phyloP scores from a whole-genome alignment of 2,888 invertebrate species.

The Drosophila sordidapex region DNA sequence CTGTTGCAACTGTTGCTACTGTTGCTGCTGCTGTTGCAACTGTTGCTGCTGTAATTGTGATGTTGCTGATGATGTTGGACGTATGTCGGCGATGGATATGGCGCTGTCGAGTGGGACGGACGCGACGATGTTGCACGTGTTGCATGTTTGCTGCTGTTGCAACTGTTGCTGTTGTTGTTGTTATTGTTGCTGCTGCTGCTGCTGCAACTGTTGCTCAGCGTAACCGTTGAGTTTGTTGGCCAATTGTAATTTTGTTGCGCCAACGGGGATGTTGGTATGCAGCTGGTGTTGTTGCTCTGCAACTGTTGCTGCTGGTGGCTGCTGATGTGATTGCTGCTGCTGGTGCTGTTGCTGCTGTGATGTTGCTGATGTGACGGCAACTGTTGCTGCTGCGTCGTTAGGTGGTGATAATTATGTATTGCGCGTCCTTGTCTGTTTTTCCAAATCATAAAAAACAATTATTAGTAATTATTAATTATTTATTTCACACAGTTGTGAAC shows the following conservation, averaged over 20 bases:
- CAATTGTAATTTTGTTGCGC: slow-evolving; percentile 85
- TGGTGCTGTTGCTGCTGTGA: slow-evolving; percentile 43
- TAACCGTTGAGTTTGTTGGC: slow-evolving; percentile 71
- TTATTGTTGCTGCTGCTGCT: slow-evolving; percentile 18
- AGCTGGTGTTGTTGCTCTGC: slow-evolving; percentile 81
- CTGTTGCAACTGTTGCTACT: slow-evolving; percentile 60
- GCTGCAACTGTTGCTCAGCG: slow-evolving; percentile 53
- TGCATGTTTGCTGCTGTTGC: slow-evolving; percentile 87
- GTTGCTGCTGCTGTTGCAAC: slow-evolving; percentile 70
- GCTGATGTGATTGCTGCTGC: slow-evolving; percentile 69
- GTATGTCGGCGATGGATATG: slow-evolving; percentile 84
- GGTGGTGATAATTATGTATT: slow-evolving; percentile 84
- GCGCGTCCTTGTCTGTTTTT: slow-evolving; percentile 86
- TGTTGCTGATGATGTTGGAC: slow-evolving; percentile 81
- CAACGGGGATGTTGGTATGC: slow-evolving; percentile 84
- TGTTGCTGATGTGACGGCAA: slow-evolving; percentile 69
- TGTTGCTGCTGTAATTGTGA: slow-evolving; percentile 62
- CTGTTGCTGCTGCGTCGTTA: slow-evolving; percentile 63
- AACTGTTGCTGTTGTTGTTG: slow-evolving; percentile 14
- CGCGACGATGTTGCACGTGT: slow-evolving; percentile 88
- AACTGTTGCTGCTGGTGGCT: slow-evolving; percentile 76
- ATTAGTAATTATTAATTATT: neutral
- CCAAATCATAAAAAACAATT: neutral
- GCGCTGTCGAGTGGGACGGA: slow-evolving; percentile 86
- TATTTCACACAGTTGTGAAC: neutral